Evolutionary conservation across 2,797 vertebrate genomes (phyloP).

Genomic region (Protonibea diacanthus): DNA sequence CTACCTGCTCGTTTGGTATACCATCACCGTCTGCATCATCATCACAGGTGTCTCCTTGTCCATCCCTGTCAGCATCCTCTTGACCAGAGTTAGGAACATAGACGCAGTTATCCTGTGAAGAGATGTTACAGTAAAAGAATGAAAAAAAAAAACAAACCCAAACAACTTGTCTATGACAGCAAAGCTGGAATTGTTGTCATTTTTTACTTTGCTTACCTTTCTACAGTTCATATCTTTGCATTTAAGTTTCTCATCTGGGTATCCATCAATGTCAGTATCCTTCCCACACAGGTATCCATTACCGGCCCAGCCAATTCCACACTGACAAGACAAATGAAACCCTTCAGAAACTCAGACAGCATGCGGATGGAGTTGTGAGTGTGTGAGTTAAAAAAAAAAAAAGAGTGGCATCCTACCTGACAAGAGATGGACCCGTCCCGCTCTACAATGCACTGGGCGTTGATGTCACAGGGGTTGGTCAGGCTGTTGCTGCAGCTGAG

Average conservation of each 20-base stretch:
- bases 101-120: conserved; percentile 93
- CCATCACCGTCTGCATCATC: conserved; percentile 96
- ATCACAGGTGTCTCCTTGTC: conserved; percentile 93
- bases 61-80: conserved; percentile 94
- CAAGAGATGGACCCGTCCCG: conserved; percentile 91
- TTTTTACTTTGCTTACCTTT: conserved; percentile 86
- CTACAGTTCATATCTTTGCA: conserved; percentile 91
- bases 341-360: conserved; percentile 31
- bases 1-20: conserved; percentile 97
- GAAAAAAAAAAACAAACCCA: background rate
- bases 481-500: conserved; percentile 90
- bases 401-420: conserved; percentile 82
- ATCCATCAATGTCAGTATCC: conserved; percentile 98
- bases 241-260: conserved; percentile 94
- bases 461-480: conserved; percentile 93
- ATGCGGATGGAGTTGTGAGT: background rate
- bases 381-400: no score
- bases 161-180: background rate
- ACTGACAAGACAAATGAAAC: conserved; percentile 82
- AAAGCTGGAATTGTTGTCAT: background rate
- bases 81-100: conserved; percentile 98
- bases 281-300: conserved; percentile 97
- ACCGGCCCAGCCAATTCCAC: conserved; percentile 97
- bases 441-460: conserved; percentile 89
- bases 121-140: conserved; percentile 1